These are phyloP conservation scores for Anguilla megastoma DNA, from an alignment of 2,797 vertebrate genomes.

Conservation along the genomic window DNA sequence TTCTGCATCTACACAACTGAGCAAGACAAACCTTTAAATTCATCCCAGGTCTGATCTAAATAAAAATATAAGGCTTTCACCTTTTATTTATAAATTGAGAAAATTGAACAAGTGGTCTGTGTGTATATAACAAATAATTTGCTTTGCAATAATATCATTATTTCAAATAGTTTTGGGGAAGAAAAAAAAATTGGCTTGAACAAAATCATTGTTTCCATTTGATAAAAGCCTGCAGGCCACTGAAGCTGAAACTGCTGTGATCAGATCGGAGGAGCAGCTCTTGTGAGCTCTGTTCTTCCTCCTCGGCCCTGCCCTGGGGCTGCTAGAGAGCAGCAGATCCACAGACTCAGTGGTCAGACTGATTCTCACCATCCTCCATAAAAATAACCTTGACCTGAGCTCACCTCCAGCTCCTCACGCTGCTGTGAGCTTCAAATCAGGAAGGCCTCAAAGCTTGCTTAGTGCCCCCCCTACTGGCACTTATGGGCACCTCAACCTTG, in stretches of 20 bases:
- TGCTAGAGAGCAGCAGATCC: not conserved
- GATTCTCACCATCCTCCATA: not conserved
- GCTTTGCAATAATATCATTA: not conserved
- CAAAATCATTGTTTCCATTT: not conserved
- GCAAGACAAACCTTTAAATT: not conserved
- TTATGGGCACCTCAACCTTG: not conserved
- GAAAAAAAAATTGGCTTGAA: not conserved
- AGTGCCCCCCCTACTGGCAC: slow-evolving; percentile 18
- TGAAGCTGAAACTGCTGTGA: not conserved
- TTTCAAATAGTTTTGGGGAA: not conserved
- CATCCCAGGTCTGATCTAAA: not conserved
- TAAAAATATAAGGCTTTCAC: not conserved
- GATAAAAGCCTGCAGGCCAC: not conserved
- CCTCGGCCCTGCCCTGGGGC: not conserved
- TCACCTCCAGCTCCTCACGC: not conserved
- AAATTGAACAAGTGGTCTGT: not conserved
- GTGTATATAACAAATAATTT: not conserved
- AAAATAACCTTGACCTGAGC: not conserved
- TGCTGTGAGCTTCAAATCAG: not conserved
- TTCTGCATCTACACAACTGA: not conserved
- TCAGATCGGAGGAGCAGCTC: not conserved
- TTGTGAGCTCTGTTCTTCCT: not conserved
- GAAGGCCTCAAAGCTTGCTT: not conserved
- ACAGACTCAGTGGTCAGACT: not conserved
- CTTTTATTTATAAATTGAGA: not conserved